Base-by-base conservation (phyloP, 1,140 invertebrate species). In the Nasonia giraulti region DNA sequence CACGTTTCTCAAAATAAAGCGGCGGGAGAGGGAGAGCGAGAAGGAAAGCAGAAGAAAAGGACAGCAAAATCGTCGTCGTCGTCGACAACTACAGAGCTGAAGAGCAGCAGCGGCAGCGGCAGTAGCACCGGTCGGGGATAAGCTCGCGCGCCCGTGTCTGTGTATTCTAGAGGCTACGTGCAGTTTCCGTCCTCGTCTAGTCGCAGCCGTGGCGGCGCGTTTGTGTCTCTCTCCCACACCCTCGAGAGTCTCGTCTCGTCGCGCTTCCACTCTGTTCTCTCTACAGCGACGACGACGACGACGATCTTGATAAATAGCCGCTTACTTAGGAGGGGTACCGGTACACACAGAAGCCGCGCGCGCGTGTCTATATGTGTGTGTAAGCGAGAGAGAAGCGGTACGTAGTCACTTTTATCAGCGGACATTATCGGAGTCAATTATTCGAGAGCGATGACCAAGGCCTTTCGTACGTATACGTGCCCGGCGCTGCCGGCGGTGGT, bases 301-400 rank as follows among this genome's bases (percentile, higher is more conserved):
- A 69, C 84, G 84, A 89, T 87, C 87, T 89, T 87, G 89, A 90
- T 89, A 89, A 90, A 89, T 89, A 83, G 83, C 84, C 87, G 86
- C 66, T 89, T 82, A 83, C 85, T 78, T 77, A 68, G 79, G 66
- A 33, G 68, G 23, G 68, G 8, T 33, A 71, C 27, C 68, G 68
- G 68, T 33, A 71, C 8, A 33, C 8, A 33, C 68, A 8, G 10
- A 33, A 33, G 68, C 20, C n/a, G 62, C 14, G 62, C 62, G 2
- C 20, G 7, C 62, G 27, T 27, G 27, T n/a, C 17, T n/a, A 27
- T 17, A 4, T 17, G 75, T 12, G n/a, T 44, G 33, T 7, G 17
- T 6, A 2, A 10, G 33, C 20, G 55, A 62, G 3, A 62, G 55
- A 62, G 14, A 17, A 40, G 77, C 55, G 55, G 83, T 47, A 68